These are phyloP conservation scores for Amphiduros pacificus DNA, from an alignment of 2,888 invertebrate genomes.

Conservation along the genomic window DNA sequence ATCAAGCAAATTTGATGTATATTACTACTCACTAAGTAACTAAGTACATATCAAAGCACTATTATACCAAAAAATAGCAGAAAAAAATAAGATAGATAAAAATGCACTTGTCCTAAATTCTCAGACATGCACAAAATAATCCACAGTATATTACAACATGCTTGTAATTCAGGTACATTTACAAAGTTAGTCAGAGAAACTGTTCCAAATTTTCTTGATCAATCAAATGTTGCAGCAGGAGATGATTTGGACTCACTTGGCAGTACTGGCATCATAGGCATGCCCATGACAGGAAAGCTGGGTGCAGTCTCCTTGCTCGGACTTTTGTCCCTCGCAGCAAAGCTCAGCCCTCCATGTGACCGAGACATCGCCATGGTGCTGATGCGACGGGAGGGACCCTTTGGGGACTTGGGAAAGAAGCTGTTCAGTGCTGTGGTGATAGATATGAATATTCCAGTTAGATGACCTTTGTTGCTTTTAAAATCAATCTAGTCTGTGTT, in stretches of 20 bases:
- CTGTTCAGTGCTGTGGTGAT: too few species aligned
- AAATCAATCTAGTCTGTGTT: neutral
- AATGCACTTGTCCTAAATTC: too few species aligned
- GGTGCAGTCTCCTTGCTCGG: conserved; percentile 20
- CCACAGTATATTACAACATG: too few species aligned
- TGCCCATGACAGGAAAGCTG: conserved; percentile 28
- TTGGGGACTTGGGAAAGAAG: neutral
- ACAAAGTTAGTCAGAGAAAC: too few species aligned
- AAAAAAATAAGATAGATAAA: too few species aligned
- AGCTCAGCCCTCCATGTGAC: conserved; percentile 1
- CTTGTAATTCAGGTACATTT: too few species aligned
- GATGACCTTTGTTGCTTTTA: neutral
- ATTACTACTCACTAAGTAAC: too few species aligned
- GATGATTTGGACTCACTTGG: conserved; percentile 24
- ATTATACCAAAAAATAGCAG: too few species aligned
- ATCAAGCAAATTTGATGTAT: too few species aligned
- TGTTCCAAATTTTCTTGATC: neutral
- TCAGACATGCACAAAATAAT: too few species aligned
- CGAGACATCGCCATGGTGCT: conserved; percentile 71
- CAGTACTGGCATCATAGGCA: conserved; percentile 27
- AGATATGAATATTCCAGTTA: too few species aligned
- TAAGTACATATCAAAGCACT: too few species aligned
- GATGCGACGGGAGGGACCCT: conserved; percentile 81
- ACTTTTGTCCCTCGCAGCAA: conserved; percentile 7
- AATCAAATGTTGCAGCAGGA: neutral